These are phyloP conservation scores for Sipha flava DNA, from an alignment of 1,140 invertebrate genomes.

Conservation along the genomic window DNA sequence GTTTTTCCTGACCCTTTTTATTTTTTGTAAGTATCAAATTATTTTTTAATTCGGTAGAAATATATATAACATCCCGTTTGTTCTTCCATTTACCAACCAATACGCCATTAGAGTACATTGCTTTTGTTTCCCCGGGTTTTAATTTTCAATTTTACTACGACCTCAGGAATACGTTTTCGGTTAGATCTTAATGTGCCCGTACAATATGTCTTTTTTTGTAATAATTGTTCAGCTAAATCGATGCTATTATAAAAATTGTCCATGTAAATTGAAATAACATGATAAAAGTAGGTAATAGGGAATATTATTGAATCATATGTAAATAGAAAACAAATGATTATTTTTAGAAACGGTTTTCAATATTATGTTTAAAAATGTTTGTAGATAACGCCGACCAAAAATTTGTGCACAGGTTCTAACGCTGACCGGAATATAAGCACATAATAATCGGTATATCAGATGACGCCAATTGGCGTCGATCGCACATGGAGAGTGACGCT, in stretches of 20 bases:
- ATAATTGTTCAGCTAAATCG: background rate
- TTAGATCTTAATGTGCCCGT: background rate
- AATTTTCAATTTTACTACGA: background rate
- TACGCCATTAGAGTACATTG: background rate
- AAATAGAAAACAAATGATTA: too few relatives aligned
- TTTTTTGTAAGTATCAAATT: background rate
- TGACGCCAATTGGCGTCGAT: background rate
- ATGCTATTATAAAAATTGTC: constrained; percentile 25
- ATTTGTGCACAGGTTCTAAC: background rate
- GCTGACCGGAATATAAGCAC: background rate
- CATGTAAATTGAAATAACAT: too few relatives aligned
- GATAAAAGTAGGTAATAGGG: too few relatives aligned
- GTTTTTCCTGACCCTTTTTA: background rate
- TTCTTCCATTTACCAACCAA: background rate
- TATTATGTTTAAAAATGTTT: background rate
- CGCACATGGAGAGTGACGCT: background rate
- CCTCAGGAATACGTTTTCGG: background rate
- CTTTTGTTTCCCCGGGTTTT: background rate
- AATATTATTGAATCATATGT: too few relatives aligned
- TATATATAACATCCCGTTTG: background rate
- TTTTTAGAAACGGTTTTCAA: background rate
- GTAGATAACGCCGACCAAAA: background rate
- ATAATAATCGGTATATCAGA: background rate
- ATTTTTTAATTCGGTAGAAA: background rate
- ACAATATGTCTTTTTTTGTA: background rate